Conservation (phyloP, 2,888 invertebrate species). For the Steromphala cineraria region DNA sequence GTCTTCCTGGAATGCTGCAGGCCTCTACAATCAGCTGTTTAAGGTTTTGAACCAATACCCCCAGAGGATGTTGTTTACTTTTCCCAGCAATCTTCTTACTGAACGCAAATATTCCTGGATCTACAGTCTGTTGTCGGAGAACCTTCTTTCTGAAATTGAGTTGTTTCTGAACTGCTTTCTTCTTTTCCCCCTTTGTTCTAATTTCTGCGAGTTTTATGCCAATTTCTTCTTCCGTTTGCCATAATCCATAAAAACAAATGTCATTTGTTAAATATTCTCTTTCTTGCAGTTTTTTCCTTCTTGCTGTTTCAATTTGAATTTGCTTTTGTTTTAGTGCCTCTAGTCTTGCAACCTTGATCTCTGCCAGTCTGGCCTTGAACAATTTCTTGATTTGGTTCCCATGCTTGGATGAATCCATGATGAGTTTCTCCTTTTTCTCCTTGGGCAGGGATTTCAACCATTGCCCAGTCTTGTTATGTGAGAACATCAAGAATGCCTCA, state of each 20-base stretch:
- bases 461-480: constrained; percentile 1
- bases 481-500: neutral
- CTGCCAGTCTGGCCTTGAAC: neutral
- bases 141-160: too few species aligned
- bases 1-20: too few species aligned
- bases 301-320: neutral
- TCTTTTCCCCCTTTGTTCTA: too few species aligned
- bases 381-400: neutral
- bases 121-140: too few species aligned
- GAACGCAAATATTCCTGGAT: too few species aligned
- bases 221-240: too few species aligned
- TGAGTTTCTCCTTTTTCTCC: neutral
- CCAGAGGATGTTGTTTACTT: too few species aligned
- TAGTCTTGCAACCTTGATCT: neutral
- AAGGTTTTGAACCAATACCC: too few species aligned
- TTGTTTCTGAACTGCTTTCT: too few species aligned
- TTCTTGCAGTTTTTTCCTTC: neutral
- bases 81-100: too few species aligned
- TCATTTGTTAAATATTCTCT: neutral
- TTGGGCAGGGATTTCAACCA: neutral
- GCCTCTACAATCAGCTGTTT: too few species aligned
- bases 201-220: too few species aligned
- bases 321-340: neutral
- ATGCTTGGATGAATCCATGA: neutral
- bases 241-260: neutral